Evolutionary conservation across 1,140 invertebrate species (phyloP).

Genomic region (Stratiolaelaps scimitus): DNA sequence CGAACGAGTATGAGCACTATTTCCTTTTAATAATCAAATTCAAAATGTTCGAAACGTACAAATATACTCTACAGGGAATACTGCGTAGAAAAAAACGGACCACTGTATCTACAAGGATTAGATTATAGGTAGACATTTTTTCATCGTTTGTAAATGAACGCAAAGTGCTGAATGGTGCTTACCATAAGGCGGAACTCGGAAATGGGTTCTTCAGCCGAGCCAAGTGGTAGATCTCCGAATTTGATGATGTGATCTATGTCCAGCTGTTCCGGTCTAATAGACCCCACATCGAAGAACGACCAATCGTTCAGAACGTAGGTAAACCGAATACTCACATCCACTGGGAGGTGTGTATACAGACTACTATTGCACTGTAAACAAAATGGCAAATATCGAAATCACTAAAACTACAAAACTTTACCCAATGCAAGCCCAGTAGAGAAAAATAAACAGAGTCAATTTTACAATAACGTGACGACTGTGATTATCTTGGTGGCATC

Average conservation of each 20-base stretch:
- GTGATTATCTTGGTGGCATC: too few relatives aligned
- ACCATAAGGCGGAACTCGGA: constrained; percentile 32
- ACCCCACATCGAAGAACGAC: constrained; percentile 36
- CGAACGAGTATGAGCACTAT: neutral
- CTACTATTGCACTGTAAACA: constrained; percentile 19
- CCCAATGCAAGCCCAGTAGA: neutral
- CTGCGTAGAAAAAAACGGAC: too few relatives aligned
- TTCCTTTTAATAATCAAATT: neutral
- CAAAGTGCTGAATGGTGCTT: neutral
- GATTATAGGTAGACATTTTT: too few relatives aligned
- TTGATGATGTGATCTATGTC: constrained; percentile 34
- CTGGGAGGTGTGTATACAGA: constrained; percentile 41
- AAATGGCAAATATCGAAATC: constrained; percentile 3
- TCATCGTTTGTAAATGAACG: too few relatives aligned
- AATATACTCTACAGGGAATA: too few relatives aligned
- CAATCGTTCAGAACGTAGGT: constrained; percentile 65
- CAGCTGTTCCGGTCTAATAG: neutral
- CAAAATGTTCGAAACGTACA: neutral
- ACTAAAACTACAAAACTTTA: neutral
- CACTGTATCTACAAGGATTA: too few relatives aligned
- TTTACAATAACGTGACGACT: too few relatives aligned
- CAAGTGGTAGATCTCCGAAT: constrained; percentile 61
- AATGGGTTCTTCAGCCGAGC: constrained; percentile 63
- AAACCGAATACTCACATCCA: constrained; percentile 62
- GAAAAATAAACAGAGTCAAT: too few relatives aligned